phyloP scores from a whole-genome alignment of 2,888 invertebrate species.

The Drosophila maculinotata region DNA sequence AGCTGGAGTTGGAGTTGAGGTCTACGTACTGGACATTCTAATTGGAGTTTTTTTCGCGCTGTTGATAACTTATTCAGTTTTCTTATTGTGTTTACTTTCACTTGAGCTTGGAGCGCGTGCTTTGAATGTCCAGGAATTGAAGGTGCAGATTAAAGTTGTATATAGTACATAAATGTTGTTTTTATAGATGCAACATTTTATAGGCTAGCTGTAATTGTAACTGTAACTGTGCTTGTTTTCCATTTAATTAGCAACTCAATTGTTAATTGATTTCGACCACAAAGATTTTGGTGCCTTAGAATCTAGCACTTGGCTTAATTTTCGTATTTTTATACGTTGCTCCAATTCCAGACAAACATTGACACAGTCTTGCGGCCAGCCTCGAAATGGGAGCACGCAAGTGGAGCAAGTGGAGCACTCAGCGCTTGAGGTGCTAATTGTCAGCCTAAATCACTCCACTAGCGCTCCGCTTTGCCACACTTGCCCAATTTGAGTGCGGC shows the following conservation, averaged over 20 bases:
- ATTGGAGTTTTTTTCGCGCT: slow-evolving; percentile 55
- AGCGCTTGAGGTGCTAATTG: slow-evolving; percentile 68
- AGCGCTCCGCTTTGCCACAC: no score
- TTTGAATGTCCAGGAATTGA: slow-evolving; percentile 36
- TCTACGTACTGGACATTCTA: slow-evolving; percentile 65
- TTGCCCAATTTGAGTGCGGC: slow-evolving; percentile 13
- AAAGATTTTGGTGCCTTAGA: slow-evolving; percentile 27
- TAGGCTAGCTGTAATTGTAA: slow-evolving; percentile 22
- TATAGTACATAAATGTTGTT: background rate
- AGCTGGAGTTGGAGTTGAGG: slow-evolving; percentile 14
- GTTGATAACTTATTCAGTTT: slow-evolving; percentile 59
- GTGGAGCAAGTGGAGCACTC: slow-evolving; percentile 49
- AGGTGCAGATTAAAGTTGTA: background rate
- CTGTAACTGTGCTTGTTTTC: slow-evolving; percentile 45
- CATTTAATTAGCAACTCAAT: slow-evolving; percentile 71
- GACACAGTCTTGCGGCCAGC: slow-evolving; percentile 58
- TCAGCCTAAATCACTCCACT: slow-evolving; percentile 32
- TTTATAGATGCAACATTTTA: background rate
- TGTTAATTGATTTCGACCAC: slow-evolving; percentile 65
- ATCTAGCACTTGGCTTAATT: slow-evolving; percentile 33
- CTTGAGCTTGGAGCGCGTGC: slow-evolving; percentile 45
- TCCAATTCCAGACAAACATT: slow-evolving; percentile 61
- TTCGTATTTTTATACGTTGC: slow-evolving; percentile 19
- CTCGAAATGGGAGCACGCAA: slow-evolving; percentile 45
- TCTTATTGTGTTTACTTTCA: slow-evolving; percentile 56